phyloP scores from a whole-genome alignment of 2,113 vertebrate genomes.

The Puma concolor region DNA sequence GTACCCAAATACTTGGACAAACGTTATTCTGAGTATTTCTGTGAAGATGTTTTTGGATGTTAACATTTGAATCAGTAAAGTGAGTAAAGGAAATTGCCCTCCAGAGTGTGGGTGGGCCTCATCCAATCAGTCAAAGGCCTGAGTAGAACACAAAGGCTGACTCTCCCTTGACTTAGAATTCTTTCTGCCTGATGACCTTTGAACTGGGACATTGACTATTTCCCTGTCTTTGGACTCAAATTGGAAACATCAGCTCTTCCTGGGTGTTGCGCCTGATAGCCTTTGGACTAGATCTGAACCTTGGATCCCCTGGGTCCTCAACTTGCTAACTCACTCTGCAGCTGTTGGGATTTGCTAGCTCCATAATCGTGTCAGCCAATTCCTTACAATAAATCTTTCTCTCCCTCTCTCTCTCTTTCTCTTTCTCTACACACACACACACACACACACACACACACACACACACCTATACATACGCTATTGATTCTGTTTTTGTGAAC shows the following conservation, averaged over 20 bases:
- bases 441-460: neutral
- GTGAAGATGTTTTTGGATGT: neutral
- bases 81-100: neutral
- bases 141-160: neutral
- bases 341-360: neutral
- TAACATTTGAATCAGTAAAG: neutral
- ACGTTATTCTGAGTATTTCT: neutral
- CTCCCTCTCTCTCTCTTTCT: neutral
- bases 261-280: neutral
- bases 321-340: neutral
- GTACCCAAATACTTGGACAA: neutral
- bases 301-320: neutral
- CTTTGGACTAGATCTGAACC: neutral
- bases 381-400: neutral
- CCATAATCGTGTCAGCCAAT: neutral
- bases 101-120: neutral
- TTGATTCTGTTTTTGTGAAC: neutral
- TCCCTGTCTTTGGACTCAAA: neutral
- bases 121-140: neutral
- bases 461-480: neutral
- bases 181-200: neutral
- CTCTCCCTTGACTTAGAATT: neutral
- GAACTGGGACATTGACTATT: neutral
- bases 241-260: neutral
- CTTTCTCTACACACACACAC: no score